Base-by-base conservation (phyloP, 2,113 vertebrate species). In the Sclerurus mexicanus region DNA sequence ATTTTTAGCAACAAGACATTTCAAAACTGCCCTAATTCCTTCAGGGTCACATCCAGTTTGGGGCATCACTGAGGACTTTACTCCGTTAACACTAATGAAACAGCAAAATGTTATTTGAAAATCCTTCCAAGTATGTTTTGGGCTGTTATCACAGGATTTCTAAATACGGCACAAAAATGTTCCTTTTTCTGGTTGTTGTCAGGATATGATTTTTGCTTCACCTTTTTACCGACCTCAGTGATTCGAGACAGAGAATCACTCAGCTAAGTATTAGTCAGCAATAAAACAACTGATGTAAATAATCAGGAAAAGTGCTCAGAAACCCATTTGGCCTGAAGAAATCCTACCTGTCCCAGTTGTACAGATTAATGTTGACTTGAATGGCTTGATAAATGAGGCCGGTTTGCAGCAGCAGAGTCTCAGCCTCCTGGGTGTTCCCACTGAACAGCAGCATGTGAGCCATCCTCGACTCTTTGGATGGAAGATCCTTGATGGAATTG, bases 321-420 rank as follows among this genome's bases (percentile, higher is more conserved):
- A 78, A 75, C 7, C 3, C 9, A 10, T 1, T 72, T 19, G 14
- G 22, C 14, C 31, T 46, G 47, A 40, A 72, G 58, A 59, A 60
- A 9, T 78, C 71, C 49, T 98, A 99, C 99, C 99, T 99, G 76
- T 99, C 99, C 99, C 99, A 99, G 92, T 99, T 99, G 98, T 98
- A 99, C 33, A 99, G 99, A 73, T 99, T 96, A 27, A 99, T 99
- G 97, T 99, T 99, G 96, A 99, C 78, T 97, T 99, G 99, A 81
- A 99, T 99, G 20, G 99, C 99, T 73, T 99, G 99, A 92, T 99
- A 99, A 52, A 98, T 42, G 75, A 99, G 98, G 58, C 99, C 99
- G 53, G 98, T 92, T 89, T 99, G 99, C 14, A 99, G 97, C 50
- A 99, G 98, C 3, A 98, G 94, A 31, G 98, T 97, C 89, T 99